A percentile compares a stretch with the other conserved stretches of the same genome.
These are phyloP conservation scores for Patiria miniata DNA, from an alignment of 35 echinoderm and acorn worm species.

Conservation along the genomic window DNA sequence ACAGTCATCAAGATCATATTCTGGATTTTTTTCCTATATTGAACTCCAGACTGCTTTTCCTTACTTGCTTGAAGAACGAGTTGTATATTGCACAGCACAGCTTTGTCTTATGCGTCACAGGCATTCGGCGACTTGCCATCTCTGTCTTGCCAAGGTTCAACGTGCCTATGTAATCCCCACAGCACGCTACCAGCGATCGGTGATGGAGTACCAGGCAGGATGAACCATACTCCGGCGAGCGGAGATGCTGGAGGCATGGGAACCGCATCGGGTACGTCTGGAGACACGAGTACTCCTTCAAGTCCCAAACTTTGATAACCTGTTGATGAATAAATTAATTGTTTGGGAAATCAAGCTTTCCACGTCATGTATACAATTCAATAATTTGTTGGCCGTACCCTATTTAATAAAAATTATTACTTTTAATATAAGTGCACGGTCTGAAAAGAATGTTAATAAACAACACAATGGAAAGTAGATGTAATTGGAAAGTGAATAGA, in stretches of 20 bases:
- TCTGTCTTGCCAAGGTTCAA: conserved; percentile 59
- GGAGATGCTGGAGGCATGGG: conserved; percentile 63
- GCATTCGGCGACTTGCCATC: conserved; percentile 21
- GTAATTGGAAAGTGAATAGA: no score
- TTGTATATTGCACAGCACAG: conserved; percentile 92
- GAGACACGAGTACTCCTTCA: conserved; percentile 80
- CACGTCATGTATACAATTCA: no score
- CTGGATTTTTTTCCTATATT: no score
- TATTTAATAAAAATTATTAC: no score
- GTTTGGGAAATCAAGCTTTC: no score
- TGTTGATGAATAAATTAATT: conserved; percentile 26
- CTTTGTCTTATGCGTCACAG: conserved; percentile 72
- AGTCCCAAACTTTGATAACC: conserved; percentile 93
- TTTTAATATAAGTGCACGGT: no score
- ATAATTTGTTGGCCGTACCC: no score
- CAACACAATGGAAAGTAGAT: no score
- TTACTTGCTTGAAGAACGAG: conserved; percentile 84
- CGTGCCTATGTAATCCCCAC: conserved; percentile 81
- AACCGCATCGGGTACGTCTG: conserved; percentile 78
- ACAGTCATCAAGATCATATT: no score
- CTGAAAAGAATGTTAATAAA: no score
- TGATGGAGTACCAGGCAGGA: conserved; percentile 36
- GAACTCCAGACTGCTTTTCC: no score
- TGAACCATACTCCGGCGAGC: conserved; percentile 65
- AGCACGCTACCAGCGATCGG: conserved; percentile 60